Evolutionary conservation across 2,113 vertebrate genomes (phyloP), one percentile per base, ranked within the genome.

Genomic region (Microtus montanus): DNA sequence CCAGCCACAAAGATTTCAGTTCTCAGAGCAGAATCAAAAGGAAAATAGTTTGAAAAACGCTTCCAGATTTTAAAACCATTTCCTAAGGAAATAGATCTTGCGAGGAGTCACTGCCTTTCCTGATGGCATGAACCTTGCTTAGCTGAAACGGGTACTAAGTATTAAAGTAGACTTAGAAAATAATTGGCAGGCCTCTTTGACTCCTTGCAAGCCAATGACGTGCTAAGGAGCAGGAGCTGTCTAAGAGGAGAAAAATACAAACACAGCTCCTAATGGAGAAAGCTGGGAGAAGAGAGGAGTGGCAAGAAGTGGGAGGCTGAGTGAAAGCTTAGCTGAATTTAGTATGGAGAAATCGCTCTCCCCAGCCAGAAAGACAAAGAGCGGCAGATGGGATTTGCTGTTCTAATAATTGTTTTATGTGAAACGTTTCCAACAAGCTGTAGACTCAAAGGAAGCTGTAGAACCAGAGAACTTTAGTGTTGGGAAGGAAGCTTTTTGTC

Each of bases 111-210:
- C 0, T n/a, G 52, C 20, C n/a, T 90, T 86, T 47, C 19, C 26
- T 89, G n/a, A 77, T 86, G 64, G 26, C 49, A 20, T 74, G 68
- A 83, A 49, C 15, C 70, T 96, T 86, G 33, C 41, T 86, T 88
- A 71, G 52, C 54, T 87, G 52, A 93, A 87, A 95, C 96, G 28
- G 61, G 85, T 95, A 91, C 71, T 58, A 82, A 77, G 38, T 88
- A 74, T 90, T 90, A 95, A 91, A 38, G 52, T 44, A 71, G 33
- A 83, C 54, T 96, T 85, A 89, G 5, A 47, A 54, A 93, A 92
- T 96, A 93, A 93, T 94, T 94, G 54, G 52, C 41, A 88, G 73
- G 35, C 52, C 38, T 95, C 90, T 68, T 95, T 90, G 52, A 95
- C 52, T 92, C 54, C 79, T 85, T 87, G 54, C n/a, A 94, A 90